Evolutionary conservation across 2,888 invertebrate species (phyloP), one percentile per base, ranked within the genome.

Genomic region (Dryomyza anilis): DNA sequence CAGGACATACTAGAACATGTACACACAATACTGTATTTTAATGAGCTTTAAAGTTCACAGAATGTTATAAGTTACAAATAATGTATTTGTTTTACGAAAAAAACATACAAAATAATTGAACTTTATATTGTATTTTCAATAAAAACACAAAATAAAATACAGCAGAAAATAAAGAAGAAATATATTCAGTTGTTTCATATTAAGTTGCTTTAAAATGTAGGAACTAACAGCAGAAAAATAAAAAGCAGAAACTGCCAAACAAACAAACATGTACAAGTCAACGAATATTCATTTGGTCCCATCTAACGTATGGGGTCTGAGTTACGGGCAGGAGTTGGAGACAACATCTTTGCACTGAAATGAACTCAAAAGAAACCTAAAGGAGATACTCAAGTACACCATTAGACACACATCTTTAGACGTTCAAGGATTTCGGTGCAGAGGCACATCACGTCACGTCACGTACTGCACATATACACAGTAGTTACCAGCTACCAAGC

Each of bases 351-450:
- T 50, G 10, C 39, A 39, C 14, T 4, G 33, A 33, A 48, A 59
- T 59, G 59, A 59, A 59, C 48, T 59, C 59, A 59, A 46, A 46
- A 59, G 59, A 29, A 48, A 48, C 59, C 59, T 30, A 43, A 48
- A 48, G 27, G 25, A 59, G 33, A 59, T 59, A 39, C 53, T 65
- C 60, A 68, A 73, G 68, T 66, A 65, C 67, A 71, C 69, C 71
- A 73, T 74, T 74, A 68, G 63, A 64, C 53, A 62, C 67, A 69
- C 62, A 65, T 64, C 59, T 50, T 58, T 63, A 61, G 64, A 61
- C 46, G 50, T 60, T 60, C 53, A 46, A 63, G 63, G 19, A 55
- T 55, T 48, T 52, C n/a, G 29, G 25, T 50, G 50, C 50, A 23
- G 50, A 25, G 50, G 25, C 25, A 25, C 45, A 19, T 25, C 23